Base-by-base conservation (phyloP, 2,888 invertebrate genomes). In the Campoplex nolae region DNA sequence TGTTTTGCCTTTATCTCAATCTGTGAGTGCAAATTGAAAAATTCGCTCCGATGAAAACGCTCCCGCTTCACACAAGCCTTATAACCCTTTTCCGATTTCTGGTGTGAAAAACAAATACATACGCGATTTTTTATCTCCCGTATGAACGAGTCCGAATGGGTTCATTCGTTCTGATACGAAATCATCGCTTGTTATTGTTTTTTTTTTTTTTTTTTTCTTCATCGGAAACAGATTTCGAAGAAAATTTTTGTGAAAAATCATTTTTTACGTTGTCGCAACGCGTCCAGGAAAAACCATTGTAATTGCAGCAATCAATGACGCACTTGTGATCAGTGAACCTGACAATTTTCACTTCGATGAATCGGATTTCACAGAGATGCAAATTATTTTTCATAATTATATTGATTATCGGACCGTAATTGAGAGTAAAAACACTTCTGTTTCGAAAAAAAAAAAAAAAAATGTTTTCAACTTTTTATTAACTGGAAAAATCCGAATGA, bases 1-100 rank as follows among this genome's bases (percentile, higher is more conserved):
- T 62, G 58, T 62, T 32, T 23, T 13, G 13, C 32, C 32, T 65
- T 32, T 42, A 54, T 56, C 62, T 48, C 76, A 32, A 48, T 56
- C 62, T 32, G 38, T 58, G 75, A 58, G 51, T 45, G 48, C 76
- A 45, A 76, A 65, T 65, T 45, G 65, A 65, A 76, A 65, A 76
- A 28, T 76, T 76, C 76, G 48, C 45, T 48, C 38, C 67, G 67
- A 67, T 67, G 32, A 18, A 65, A 74, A 74, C 28, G 32, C 35
- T 23, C 23, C 23, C 65, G 76, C 58, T 42, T 75, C 75, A 58
- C 58, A 23, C 42, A 18, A 38, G 18, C 48, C 75, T 42, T 42
- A 51, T 51, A 38, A 74, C 45, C n/a, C 76, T 48, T n/a, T 18
- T 32, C 48, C 45, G 35, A 32, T 11, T 9, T 28, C 23, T 65